Conservation (phyloP, 53 echinoderm and acorn worm species). For the Luidia sarsii region DNA sequence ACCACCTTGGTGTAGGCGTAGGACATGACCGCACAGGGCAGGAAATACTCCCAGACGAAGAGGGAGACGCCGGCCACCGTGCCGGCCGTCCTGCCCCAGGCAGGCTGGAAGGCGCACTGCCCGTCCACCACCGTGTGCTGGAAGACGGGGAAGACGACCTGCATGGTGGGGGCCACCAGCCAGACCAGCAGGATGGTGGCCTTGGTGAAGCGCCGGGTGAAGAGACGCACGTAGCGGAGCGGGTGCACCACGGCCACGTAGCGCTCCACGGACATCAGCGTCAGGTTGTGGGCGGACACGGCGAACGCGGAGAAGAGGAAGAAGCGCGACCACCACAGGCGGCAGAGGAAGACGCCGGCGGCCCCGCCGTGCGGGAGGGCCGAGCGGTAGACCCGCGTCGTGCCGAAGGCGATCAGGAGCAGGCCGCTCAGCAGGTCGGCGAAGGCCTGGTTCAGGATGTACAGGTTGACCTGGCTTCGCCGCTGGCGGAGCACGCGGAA, state of each 20-base stretch:
- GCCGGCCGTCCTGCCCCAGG: constrained; percentile 62
- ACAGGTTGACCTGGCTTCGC: constrained; percentile 79
- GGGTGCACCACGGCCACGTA: constrained; percentile 89
- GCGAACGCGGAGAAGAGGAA: constrained; percentile 86
- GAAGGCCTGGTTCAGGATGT: constrained; percentile 84
- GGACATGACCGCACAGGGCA: constrained; percentile 81
- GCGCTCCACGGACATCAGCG: constrained; percentile 84
- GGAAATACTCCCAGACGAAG: constrained; percentile 85
- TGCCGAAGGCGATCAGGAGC: constrained; percentile 71
- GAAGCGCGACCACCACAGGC: constrained; percentile 95
- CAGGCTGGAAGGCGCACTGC: constrained; percentile 46
- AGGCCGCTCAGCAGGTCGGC: constrained; percentile 78
- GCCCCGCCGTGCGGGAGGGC: constrained; percentile 26
- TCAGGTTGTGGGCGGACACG: constrained; percentile 86
- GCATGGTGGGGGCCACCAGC: constrained; percentile 83
- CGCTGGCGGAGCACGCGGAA: constrained; percentile 61
- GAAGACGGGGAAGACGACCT: constrained; percentile 79
- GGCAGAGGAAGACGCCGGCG: constrained; percentile 78
- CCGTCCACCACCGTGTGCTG: constrained; percentile 17
- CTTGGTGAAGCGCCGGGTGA: constrained; percentile 62
- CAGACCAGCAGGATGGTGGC: constrained; percentile 63
- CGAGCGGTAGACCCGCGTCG: constrained; percentile 58
- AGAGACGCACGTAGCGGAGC: constrained; percentile 67
- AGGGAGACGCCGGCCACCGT: constrained; percentile 53
- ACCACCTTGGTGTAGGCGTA: constrained; percentile 72